Percentiles rank a stretch among this genome's conserved stretches.
Evolutionary conservation across 2,888 invertebrate species (phyloP).

Genomic region (Cataglyphis livida): DNA sequence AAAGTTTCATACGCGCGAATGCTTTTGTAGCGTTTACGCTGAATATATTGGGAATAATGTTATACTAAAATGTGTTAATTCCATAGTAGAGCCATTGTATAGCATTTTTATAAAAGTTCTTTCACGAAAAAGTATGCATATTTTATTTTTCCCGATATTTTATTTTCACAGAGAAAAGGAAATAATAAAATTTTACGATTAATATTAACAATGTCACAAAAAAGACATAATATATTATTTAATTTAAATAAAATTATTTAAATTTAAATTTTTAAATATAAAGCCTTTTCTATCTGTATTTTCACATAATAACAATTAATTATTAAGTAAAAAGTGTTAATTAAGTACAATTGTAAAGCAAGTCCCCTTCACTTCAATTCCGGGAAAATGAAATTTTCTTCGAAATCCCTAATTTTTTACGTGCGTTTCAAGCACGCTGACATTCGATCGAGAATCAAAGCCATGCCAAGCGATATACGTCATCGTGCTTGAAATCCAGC

Average conservation of each 20-base stretch:
- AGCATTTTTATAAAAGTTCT: not conserved
- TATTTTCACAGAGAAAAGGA: not conserved
- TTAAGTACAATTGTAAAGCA: not conserved
- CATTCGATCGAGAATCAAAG: constrained; percentile 36
- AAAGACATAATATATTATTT: not conserved
- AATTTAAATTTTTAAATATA: not conserved
- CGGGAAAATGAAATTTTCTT: not conserved
- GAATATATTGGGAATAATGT: constrained; percentile 19
- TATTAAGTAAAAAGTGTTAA: not conserved
- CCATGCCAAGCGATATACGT: constrained; percentile 6
- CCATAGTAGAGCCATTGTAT: not conserved
- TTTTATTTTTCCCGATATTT: constrained; percentile 12
- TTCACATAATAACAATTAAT: not conserved
- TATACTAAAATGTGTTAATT: constrained; percentile 9
- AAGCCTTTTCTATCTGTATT: not conserved
- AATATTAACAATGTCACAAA: constrained; percentile 2
- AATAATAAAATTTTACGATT: not conserved
- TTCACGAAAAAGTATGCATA: not conserved
- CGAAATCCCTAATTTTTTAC: constrained; percentile 31
- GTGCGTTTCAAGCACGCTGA: not conserved
- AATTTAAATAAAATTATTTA: not conserved
- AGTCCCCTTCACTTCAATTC: not conserved
- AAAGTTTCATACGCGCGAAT: not conserved
- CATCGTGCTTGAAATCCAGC: constrained; percentile 27
- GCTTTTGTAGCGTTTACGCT: not conserved